Evolutionary conservation across 2,888 invertebrate species (phyloP), one percentile per base, ranked within the genome.

Genomic region (Pristionchus fissidentatus): DNA sequence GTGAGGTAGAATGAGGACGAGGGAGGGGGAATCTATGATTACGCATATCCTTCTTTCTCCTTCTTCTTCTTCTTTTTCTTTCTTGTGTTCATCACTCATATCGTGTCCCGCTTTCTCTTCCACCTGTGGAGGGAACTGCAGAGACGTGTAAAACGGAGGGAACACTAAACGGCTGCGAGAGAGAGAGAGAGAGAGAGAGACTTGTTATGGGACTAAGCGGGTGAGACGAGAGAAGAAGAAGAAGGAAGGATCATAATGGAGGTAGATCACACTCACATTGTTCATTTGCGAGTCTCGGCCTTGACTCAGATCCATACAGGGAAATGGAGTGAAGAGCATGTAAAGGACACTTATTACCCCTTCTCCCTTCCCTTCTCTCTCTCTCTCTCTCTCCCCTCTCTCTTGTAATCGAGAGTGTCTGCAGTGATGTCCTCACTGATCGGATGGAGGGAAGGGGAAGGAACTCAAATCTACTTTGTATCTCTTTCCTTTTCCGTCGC

Each of bases 401-500:
- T 41, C n/a, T 8, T 70, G 70, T 70, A 41, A 70, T 70, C n/a
- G 70, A 70, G 70, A 26, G 70, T 22, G 38, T n/a, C n/a, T 3
- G 38, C 41, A 41, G 41, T 70, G 70, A 70, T 70, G 70, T 26
- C 70, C 70, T 70, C 26, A 0, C n/a, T 70, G 70, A 70, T 70
- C 70, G 5, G 70, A 70, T 70, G 41, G 43, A 26, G 19, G 75
- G 43, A 77, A 46, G 49, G 49, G 75, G 75, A 77, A 77, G 75
- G 75, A 77, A 77, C 75, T 77, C 35, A 77, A 77, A 77, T 77
- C 75, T 49, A 77, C 75, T 77, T 77, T 49, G 75, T 46, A 77
- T 77, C 49, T 77, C 70, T 41, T 70, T 70, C 70, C n/a, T n/a
- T n/a, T n/a, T n/a, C n/a, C 75, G 4, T 4, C 75, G 75, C 22